Evolutionary conservation across 1,140 invertebrate species (phyloP), one percentile per base, ranked within the genome.

Genomic region (Liolophura sinensis): DNA sequence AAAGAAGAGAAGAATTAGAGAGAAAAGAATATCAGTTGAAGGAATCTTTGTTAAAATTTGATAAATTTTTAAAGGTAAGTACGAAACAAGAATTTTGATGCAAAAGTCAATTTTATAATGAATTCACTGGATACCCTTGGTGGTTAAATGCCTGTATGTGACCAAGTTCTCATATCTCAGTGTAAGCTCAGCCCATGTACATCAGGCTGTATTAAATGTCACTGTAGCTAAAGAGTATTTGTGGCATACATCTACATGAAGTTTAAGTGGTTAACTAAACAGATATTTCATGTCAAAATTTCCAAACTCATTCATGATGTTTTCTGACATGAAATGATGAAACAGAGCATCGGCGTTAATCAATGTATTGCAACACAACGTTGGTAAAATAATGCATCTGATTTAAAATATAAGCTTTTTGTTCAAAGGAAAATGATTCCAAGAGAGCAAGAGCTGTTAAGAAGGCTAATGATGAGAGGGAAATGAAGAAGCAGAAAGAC

Each of bases 21-120:
- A 78, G 80, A 74, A 85, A 85, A 69, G 84, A 85, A 70, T 81
- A 74, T 61, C 82, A 83, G 64, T 67, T 85, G 15, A 85, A 85
- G 72, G 83, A 85, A 69, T 79, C 78, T 18, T 67, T 85, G 18
- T 64, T 84, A 25, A 85, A 85, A 61, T 85, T 85, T 83, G 83
- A 85, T 67, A 82, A 85, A 78, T 85, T 85, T 74, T 74, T 85
- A 63, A 84, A 84, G 76, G 82, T 83, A 49, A 57, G 4, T 46
- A 12, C 31, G 22, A 25, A 63, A 20, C 15, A 54, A 27, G n/a
- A 25, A 63, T 11, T 46, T 55, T 69, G 25, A 55, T 54, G 15
- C 24, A 22, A 59, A 59, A 59, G 20, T 59, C 57, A 3, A 22
- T 59, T 22, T 31, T 59, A 5, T 59, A 24, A 31, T 24, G 20